Base-by-base conservation (phyloP, 1,140 invertebrate genomes). In the Popillia japonica region DNA sequence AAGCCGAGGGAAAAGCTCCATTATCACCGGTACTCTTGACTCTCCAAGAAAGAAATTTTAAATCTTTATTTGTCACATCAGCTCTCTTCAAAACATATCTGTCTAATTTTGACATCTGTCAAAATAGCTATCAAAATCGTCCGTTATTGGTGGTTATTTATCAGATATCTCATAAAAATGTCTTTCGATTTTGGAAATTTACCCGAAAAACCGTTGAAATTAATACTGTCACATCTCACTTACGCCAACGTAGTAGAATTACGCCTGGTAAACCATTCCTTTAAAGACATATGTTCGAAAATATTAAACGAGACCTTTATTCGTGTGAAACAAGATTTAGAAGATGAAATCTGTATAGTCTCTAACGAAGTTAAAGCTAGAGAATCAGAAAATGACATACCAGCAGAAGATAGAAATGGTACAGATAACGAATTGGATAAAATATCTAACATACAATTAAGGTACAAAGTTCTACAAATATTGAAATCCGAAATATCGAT, bases 31-130 rank as follows among this genome's bases (percentile, higher is more conserved):
- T n/a, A n/a, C n/a, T n/a, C n/a, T n/a, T n/a, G n/a, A n/a, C n/a
- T n/a, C n/a, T n/a, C n/a, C n/a, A n/a, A n/a, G n/a, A n/a, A n/a
- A n/a, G n/a, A n/a, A n/a, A n/a, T n/a, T n/a, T n/a, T n/a, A n/a
- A n/a, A n/a, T n/a, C n/a, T n/a, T n/a, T n/a, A n/a, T n/a, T n/a
- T n/a, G n/a, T n/a, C n/a, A n/a, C n/a, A n/a, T n/a, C n/a, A n/a
- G n/a, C n/a, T n/a, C n/a, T n/a, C n/a, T n/a, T n/a, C n/a, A n/a
- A n/a, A n/a, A n/a, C 93, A 40, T 95, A 96, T 87, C 93, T 94
- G 64, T 85, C 90, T 34, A 1, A 34, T 34, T 17, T 68, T 68
- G 20, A 6, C 14, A 34, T 72, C 22, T 72, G 64, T 68, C 17
- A 41, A n/a, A 74, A 74, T 42, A 34, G 27, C 27, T 42, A 11